phyloP scores from a whole-genome alignment of 2,113 vertebrate species.

The Leucoraja erinaceus region DNA sequence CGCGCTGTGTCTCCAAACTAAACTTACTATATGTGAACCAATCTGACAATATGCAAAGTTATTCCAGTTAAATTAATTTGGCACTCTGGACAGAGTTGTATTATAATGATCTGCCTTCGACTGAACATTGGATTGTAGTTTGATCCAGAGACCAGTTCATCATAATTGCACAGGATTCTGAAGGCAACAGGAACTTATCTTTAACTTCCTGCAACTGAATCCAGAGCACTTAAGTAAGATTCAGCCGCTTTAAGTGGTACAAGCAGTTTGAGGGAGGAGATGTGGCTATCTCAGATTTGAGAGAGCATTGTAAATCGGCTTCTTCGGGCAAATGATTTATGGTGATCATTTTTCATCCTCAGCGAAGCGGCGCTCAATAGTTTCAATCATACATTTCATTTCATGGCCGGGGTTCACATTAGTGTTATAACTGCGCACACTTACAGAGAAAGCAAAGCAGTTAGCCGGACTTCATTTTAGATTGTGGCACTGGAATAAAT shows the following conservation, averaged over 20 bases:
- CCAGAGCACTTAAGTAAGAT: slow-evolving; percentile 1
- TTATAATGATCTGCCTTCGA: neutral
- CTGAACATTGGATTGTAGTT: neutral
- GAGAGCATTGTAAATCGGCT: neutral
- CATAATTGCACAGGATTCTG: neutral
- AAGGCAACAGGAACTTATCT: neutral
- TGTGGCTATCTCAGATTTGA: neutral
- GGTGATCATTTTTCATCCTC: neutral
- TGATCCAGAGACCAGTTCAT: neutral
- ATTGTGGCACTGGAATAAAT: neutral
- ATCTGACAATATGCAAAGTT: neutral
- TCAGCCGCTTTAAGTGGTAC: neutral
- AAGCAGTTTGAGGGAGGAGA: neutral
- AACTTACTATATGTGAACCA: neutral
- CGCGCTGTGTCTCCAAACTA: too few species aligned
- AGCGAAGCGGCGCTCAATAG: neutral
- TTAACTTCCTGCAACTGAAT: slow-evolving; percentile 13
- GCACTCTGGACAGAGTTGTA: neutral
- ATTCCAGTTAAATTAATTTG: neutral
- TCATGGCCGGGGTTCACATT: neutral
- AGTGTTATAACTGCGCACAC: neutral
- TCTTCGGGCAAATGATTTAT: neutral
- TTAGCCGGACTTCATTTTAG: neutral
- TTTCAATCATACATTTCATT: slow-evolving; percentile 16
- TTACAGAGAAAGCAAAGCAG: neutral